Base-by-base conservation (phyloP, 2,888 invertebrate genomes). In the Tubulanus polymorphus region DNA sequence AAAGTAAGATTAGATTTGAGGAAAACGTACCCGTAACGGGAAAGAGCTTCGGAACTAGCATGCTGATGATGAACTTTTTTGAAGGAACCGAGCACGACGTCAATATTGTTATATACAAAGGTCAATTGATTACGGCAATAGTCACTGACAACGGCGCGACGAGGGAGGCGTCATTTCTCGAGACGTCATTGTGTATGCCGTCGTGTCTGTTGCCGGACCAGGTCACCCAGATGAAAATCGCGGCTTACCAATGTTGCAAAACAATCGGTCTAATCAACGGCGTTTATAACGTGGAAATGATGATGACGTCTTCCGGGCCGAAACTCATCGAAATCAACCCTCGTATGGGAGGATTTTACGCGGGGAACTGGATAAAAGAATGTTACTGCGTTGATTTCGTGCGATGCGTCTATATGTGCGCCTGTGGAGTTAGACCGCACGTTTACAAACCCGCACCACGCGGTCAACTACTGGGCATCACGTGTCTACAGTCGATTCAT, bases 131-230 rank as follows among this genome's bases (percentile, higher is more conserved):
- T 8, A 65, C 63, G 2, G 70, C 70, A 1, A 67, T 66, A 46
- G 55, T 70, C 10, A 65, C 67, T 1, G 70, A 70, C 53, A 69
- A 69, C 54, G 70, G 70, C 1, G 67, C 67, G 2, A 67, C 69
- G 0, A 58, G 61, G 8, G 15, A 51, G 6, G 65, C 64, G 0
- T 15, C 48, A 15, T 70, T 64, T 47, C 61, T 60, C 15, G 68
- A 67, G 59, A 68, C 67, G 1, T 56, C 64, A 0, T 60, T 67
- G 0, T 53, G 48, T 1, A 65, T 68, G 68, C 69, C 69, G n/a
- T 32, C 48, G 10, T 50, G 8, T 25, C 32, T 53, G 23, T 2
- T 48, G 3, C 2, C 1, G 12, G 48, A 20, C n/a, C 47, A 50
- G 23, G 15, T 15, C 6, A 23, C 26, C n/a, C 53, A 48, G 48